Base-by-base conservation (phyloP, 2,888 invertebrate species). In the Machimus rusticus region DNA sequence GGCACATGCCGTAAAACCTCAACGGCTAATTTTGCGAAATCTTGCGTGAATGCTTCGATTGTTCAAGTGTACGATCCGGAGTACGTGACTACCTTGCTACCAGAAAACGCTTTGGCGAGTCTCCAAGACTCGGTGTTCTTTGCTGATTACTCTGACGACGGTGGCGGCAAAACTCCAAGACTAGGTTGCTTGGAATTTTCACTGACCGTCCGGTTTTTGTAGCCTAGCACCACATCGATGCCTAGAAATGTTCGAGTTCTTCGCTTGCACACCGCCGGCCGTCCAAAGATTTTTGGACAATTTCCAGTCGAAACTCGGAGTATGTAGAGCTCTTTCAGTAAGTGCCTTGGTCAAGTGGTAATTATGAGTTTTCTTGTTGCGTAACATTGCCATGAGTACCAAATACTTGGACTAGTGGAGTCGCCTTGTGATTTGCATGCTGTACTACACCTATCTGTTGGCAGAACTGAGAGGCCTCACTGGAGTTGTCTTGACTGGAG, bases 71-170 rank as follows among this genome's bases (percentile, higher is more conserved):
- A 43, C 34, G 51, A 86, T 86, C 74, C 74, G 85, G 85, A 37
- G 74, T 86, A 86, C 85, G 85, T 86, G 85, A 86, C 85, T 86
- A 74, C 85, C 85, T 86, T 86, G 85, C 46, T 86, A 28, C 85
- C 28, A 74, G 46, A 74, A 46, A 74, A 74, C 43, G 19, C 31
- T 57, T 76, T 86, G 85, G 85, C 74, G 43, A 76, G 43, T 6
- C 46, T 14, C 46, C 85, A 84, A 84, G 66, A 31, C 9, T 34
- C 81, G 12, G 19, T 46, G 55, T 55, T 55, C 28, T 31, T 14
- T 51, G n/a, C 55, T 23, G 81, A 28, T 55, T 46, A 19, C 81
- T 55, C 81, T 31, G 81, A 8, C 14, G 14, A 46, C 5, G 43
- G 51, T 9, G 78, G 78, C 43, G 81, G 43, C 16, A 31, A 81